phyloP scores from a whole-genome alignment of 2,797 vertebrate species.

The Myripristis jacobus region DNA sequence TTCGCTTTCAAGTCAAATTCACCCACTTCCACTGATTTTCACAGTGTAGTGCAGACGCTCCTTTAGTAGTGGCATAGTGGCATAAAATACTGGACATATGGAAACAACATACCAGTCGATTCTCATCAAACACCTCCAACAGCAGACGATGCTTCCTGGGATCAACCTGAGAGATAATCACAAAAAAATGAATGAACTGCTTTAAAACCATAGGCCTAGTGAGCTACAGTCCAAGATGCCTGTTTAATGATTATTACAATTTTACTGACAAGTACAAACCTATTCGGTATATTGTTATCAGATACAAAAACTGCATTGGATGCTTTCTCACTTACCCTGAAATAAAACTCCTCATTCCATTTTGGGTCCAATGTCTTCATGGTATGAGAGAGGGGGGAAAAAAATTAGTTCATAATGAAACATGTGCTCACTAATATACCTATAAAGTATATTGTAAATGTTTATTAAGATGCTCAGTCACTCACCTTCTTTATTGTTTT shows the following conservation, averaged over 20 bases:
- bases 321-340: slow-evolving; percentile 87
- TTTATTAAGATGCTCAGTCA: not conserved
- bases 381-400: slow-evolving; percentile 22
- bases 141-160: slow-evolving; percentile 92
- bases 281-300: no score
- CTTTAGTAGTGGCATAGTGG: not conserved
- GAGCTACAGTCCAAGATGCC: not conserved
- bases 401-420: slow-evolving; percentile 20
- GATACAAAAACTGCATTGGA: not conserved
- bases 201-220: no score
- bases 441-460: not conserved
- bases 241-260: not conserved
- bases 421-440: not conserved
- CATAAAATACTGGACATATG: not conserved
- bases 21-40: no score
- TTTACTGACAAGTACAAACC: not conserved
- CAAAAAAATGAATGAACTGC: not conserved
- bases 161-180: slow-evolving; percentile 86
- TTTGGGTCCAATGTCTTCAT: slow-evolving; percentile 92
- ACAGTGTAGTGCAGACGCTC: not conserved
- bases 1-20: no score
- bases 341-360: slow-evolving; percentile 96
- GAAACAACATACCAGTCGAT: slow-evolving; percentile 92
- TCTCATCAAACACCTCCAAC: slow-evolving; percentile 98
- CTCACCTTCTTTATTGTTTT: slow-evolving; percentile 94